Base-by-base conservation (phyloP, 2,888 invertebrate genomes). In the Rhimphoctona megacephalus region DNA sequence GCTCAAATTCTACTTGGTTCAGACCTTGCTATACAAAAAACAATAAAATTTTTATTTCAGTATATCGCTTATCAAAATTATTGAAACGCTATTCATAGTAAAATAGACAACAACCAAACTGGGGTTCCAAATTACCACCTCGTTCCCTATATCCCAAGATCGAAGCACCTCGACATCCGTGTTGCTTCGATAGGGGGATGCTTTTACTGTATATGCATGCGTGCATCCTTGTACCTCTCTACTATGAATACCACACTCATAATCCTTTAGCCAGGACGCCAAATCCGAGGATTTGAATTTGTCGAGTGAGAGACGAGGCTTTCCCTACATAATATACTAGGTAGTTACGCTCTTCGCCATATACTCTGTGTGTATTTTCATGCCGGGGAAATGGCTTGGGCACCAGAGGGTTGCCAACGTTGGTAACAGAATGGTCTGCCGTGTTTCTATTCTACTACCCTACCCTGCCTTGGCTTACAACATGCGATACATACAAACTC, bases 211-310 rank as follows among this genome's bases (percentile, higher is more conserved):
- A 33, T 36, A 14, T 81, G 30, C 25, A 66, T 57, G 54, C 9
- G 36, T 25, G 57, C 17, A 30, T 33, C 43, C 72, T 46, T 49
- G 76, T 74, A 73, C 49, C 36, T 22, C 52, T 66, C 79, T 69
- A 33, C 80, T 39, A 36, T 84, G 85, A 76, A 83, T 85, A 87
- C 85, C 67, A 19, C 73, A 84, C 85, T 89, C 85, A 87, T 88
- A 89, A 89, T 89, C 88, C 89, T 81, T 85, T 85, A 83, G 88
- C 81, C 87, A 89, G 83, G 82, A 86, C 82, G 85, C 85, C 88
- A 91, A 91, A 90, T 88, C 91, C 90, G 46, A 49, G 87, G 89
- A 90, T 90, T 91, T 88, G 88, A 90, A 91, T 91, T 91, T 90
- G 91, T 90, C 90, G 88, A 83, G 88, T 84, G 80, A 80, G 84